These are phyloP conservation scores for Stomatorhinus walkeri DNA, from an alignment of 2,797 vertebrate species.

Conservation along the genomic window DNA sequence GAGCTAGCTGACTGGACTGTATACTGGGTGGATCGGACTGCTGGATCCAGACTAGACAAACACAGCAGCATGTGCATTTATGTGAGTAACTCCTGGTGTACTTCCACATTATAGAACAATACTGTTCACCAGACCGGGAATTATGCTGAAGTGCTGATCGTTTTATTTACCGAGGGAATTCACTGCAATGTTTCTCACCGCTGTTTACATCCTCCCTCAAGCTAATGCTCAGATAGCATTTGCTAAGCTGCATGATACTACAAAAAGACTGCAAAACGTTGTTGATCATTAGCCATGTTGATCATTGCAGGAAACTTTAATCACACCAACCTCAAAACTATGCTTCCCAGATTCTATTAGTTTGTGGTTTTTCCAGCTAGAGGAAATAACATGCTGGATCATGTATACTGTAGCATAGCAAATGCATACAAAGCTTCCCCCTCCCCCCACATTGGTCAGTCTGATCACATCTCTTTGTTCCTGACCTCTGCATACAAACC, in stretches of 20 bases:
- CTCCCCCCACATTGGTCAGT: neutral
- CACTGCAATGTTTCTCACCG: neutral
- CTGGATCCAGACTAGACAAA: neutral
- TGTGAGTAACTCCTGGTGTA: neutral
- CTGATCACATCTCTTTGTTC: neutral
- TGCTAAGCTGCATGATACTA: neutral
- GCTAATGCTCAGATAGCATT: neutral
- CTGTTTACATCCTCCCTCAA: neutral
- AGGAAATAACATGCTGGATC: neutral
- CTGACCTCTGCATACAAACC: neutral
- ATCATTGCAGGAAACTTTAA: neutral
- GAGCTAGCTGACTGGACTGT: neutral
- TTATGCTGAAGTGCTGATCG: neutral
- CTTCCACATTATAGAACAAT: neutral
- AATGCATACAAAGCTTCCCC: neutral
- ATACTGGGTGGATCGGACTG: neutral
- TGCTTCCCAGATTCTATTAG: neutral
- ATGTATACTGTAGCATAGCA: neutral
- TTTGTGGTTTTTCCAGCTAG: neutral
- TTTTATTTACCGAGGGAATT: neutral
- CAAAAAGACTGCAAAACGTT: neutral
- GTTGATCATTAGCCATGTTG: too few species aligned
- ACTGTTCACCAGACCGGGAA: neutral
- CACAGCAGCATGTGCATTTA: neutral
- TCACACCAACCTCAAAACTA: neutral